Base-by-base conservation (phyloP, 2,888 invertebrate species). In the Euclidia mi region DNA sequence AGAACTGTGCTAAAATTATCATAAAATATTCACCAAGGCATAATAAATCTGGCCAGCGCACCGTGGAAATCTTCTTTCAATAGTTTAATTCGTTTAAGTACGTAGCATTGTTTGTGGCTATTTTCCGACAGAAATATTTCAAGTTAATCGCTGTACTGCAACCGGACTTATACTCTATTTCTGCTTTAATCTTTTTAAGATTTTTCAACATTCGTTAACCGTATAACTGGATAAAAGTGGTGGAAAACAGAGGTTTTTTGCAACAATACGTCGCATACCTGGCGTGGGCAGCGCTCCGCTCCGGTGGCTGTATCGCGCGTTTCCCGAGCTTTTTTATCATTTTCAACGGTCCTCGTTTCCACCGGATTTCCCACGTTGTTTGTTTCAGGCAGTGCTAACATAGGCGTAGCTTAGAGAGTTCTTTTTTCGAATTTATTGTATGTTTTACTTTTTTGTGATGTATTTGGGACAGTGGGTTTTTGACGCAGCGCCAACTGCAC, bases 351-450 rank as follows among this genome's bases (percentile, higher is more conserved):
- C 63, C 66, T 76, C 49, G 78, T 78, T 80, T 74, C 65, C 64
- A 57, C 48, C 62, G 71, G 71, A 78, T 81, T 78, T 78, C 68
- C 76, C 61, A 65, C 56, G 57, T 67, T 69, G 77, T 83, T 79
- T 81, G 71, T 83, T 82, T 81, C 76, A 71, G 72, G 76, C 75
- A 73, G 73, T 65, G 71, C 58, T 37, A 69, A 61, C 72, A 61
- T 53, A 58, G 53, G 53, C 37, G 42, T 43, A 46, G 37, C 20
- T 62, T 47, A 50, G 15, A 40, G 4, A 32, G 25, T 48, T 63
- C 11, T 38, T 47, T 57, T 51, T 56, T 20, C 20, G 15, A 44
- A 47, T 53, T 52, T 31, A 53, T 53, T 46, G 34, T 25, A 2
- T n/a, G n/a, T n/a, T 18, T 38, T 12, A 1, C 2, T 40, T 40